These are phyloP conservation scores for Stegodyphus dumicola DNA, from an alignment of 1,140 invertebrate species.

Conservation along the genomic window DNA sequence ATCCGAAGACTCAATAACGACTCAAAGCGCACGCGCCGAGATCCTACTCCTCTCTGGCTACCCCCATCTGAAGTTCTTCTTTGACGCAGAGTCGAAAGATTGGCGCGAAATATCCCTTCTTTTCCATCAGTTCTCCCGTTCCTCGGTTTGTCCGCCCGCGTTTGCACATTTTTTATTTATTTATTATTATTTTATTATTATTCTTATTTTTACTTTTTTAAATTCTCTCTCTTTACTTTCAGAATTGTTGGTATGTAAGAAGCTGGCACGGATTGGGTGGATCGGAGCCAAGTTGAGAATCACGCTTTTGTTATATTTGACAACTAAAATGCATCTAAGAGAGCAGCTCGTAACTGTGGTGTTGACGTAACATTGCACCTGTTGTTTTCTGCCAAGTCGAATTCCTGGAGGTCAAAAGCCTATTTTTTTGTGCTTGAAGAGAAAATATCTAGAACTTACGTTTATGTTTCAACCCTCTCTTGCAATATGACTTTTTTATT, in stretches of 20 bases:
- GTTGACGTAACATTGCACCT: too few relatives aligned
- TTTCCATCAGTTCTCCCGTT: neutral
- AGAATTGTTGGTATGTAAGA: neutral
- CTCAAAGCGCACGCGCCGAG: neutral
- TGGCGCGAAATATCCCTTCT: slow-evolving; percentile 3
- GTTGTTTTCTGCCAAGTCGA: too few relatives aligned
- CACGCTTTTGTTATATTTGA: too few relatives aligned
- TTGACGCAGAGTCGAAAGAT: slow-evolving; percentile 12
- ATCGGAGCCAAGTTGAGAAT: neutral
- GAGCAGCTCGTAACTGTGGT: too few relatives aligned
- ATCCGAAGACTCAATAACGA: slow-evolving; percentile 4
- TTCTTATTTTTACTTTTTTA: neutral
- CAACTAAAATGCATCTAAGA: too few relatives aligned
- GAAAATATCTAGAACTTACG: too few relatives aligned
- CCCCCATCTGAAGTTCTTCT: neutral
- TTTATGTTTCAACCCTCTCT: too few relatives aligned
- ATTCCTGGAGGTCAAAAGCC: too few relatives aligned
- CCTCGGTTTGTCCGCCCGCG: slow-evolving; percentile 6
- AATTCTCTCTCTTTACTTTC: neutral
- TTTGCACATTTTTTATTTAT: neutral
- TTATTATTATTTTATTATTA: too few relatives aligned
- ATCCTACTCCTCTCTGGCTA: neutral
- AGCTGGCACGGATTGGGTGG: slow-evolving; percentile 1
- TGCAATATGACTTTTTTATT: too few relatives aligned
- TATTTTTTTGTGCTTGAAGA: too few relatives aligned